These are phyloP conservation scores for Phocoena sinus DNA, from an alignment of 2,113 vertebrate genomes.

Conservation along the genomic window DNA sequence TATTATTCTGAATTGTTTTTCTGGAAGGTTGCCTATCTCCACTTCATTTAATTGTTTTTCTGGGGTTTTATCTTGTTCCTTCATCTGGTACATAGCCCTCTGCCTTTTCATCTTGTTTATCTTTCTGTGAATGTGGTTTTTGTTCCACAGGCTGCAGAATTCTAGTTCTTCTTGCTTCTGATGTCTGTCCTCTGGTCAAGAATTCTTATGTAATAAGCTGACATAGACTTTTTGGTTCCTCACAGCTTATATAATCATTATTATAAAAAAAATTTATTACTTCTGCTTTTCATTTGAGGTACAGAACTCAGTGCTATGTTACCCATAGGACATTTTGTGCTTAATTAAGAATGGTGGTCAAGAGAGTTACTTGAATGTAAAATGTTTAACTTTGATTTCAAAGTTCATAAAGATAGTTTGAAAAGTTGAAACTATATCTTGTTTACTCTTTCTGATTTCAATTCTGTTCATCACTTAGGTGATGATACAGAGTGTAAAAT, in stretches of 20 bases:
- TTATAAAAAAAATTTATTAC: neutral
- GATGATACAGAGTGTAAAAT: neutral
- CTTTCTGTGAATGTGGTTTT: too few relatives aligned
- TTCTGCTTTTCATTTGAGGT: neutral
- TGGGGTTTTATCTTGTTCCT: too few relatives aligned
- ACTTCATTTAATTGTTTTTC: too few relatives aligned
- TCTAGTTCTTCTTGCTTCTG: too few relatives aligned
- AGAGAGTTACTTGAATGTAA: neutral
- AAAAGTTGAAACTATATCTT: neutral
- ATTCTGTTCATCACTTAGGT: neutral
- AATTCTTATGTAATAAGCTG: neutral
- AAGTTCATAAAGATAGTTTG: neutral
- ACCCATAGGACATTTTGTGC: neutral
- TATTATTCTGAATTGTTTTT: too few relatives aligned
- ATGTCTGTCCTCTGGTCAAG: neutral
- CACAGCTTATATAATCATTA: neutral
- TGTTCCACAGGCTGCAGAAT: too few relatives aligned
- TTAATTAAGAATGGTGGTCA: neutral
- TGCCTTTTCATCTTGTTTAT: too few relatives aligned
- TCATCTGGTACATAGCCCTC: too few relatives aligned
- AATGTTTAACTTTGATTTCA: constrained; percentile 15
- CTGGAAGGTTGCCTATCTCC: too few relatives aligned
- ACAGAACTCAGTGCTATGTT: neutral
- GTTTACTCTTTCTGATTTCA: neutral
- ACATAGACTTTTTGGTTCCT: neutral